Evolutionary conservation across 30 jellyfish, hydroid and myxozoan genomes (phyloP), one percentile per base, ranked within the genome.

Genomic region (Phacellophora camtschatica): DNA sequence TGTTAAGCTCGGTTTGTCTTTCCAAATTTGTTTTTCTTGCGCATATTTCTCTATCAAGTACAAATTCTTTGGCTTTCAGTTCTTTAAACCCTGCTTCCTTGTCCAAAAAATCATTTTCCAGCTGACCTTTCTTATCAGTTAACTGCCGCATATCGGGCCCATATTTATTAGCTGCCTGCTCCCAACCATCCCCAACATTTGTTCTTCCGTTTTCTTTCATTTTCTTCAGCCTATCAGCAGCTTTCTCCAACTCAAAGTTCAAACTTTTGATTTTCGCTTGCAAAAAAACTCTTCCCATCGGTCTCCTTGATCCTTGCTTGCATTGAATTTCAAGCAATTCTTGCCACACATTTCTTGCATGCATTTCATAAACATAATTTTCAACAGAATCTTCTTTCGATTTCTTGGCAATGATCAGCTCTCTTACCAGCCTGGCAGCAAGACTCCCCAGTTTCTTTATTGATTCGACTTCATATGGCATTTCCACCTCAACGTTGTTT

Each of bases 1-100:
- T 73, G 86, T 80, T 80, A 32, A 56, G 56, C 41, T 80, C 91
- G 4, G 83, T 63, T 34, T 80, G 91, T 13, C 91, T 83, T 32
- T 80, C 91, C 48, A 80, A 12, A 18, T 56, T 80, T 16, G 76
- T 11, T 25, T 46, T 34, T 43, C 66, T 80, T 0, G 77, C 32
- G 16, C 68, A 29, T 6, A 80, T 80, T 4, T 80, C 91, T 29
- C 66, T 64, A 5, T 80, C 91, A 13, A 80, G 39, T 2, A 64
- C 31, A 2, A 63, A 23, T 33, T 51, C 81, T 10, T 39, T 63
- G 11, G 51, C 91, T 11, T 66, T 30, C 68, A 80, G 16, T 22
- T 80, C 82, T 30, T 80, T 67, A 16, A 80, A 56, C 46, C 45
- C 34, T 22, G 43, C 84, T 65, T 80, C 91, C 32, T 80, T 80